phyloP scores from a whole-genome alignment of 2,797 vertebrate genomes.

The Caiman crocodilus region DNA sequence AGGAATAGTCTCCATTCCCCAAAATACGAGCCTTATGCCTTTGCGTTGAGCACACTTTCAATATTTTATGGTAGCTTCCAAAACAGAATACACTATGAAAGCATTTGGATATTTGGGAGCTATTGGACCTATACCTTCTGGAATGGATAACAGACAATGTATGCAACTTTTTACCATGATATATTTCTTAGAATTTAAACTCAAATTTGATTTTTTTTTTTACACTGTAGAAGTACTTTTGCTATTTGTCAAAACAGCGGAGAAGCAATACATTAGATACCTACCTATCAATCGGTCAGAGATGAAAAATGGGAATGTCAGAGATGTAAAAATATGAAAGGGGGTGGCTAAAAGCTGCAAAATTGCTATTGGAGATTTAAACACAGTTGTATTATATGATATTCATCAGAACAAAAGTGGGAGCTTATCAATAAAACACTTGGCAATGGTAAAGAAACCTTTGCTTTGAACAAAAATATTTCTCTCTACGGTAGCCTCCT shows the following conservation, averaged over 20 bases:
- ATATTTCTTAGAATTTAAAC: not conserved
- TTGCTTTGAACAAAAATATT: not conserved
- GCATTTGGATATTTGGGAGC: rapidly evolving
- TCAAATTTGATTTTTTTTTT: not conserved
- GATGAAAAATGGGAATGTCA: not conserved
- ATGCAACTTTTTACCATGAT: not conserved
- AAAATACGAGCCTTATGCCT: not conserved
- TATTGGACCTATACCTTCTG: not conserved
- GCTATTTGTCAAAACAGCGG: not conserved
- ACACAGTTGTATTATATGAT: not conserved
- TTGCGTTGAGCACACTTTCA: not conserved
- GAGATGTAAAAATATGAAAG: not conserved
- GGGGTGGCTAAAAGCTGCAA: not conserved
- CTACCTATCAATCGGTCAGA: not conserved
- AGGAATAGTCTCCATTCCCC: rapidly evolving
- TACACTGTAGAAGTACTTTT: not conserved
- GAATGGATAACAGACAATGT: not conserved
- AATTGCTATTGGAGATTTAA: slow-evolving; percentile 13
- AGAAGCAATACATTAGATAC: rapidly evolving
- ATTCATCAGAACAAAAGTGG: not conserved
- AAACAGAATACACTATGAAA: not conserved
- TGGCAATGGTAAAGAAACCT: slow-evolving; percentile 1
- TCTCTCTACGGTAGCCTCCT: too few species aligned
- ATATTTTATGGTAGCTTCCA: not conserved
- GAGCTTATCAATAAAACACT: not conserved